Evolutionary conservation across 1,140 invertebrate genomes (phyloP), one percentile per base, ranked within the genome.

Genomic region (Calliphora vicina): DNA sequence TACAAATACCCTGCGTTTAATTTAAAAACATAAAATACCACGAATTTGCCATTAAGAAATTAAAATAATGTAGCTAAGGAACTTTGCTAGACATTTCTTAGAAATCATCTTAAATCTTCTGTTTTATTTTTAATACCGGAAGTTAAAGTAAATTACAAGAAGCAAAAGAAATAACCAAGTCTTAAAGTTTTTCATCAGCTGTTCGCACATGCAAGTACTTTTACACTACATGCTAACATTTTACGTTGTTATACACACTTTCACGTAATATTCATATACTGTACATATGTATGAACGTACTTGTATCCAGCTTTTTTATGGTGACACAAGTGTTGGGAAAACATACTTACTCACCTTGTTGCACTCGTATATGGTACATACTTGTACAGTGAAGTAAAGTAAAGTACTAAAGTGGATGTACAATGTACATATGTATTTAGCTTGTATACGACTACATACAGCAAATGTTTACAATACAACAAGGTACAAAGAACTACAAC

Each of bases 271-370:
- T 4, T 17, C n/a, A n/a, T 15, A 57, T 57, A 57, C 50, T 35
- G n/a, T 57, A 15, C 50, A 57, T 17, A 57, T 15, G n/a, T 17
- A 12, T n/a, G 17, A 4, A 57, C 45, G 15, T 57, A 13, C 3
- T 15, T 57, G 3, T n/a, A 57, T 6, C 4, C 12, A 57, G 4
- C 6, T 42, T 76, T 76, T 76, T 76, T 29, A 76, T 76, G 73
- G 27, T 76, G 27, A 42, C 27, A 76, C 73, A 76, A 76, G 73
- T 76, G 73, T 27, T 76, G 29, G 35, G 29, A 42, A 35, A 76
- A 76, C 73, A 76, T 76, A 35, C 73, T 76, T 27, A 57, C 50
- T 57, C 50, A 57, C 50, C n/a, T n/a, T n/a, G 15, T 57, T 57
- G 5, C 42, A 17, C 73, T 76, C 73, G 35, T 8, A 35, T 35